Percentiles rank a stretch among this genome's conserved stretches.
Evolutionary conservation across 2,797 vertebrate genomes (phyloP).

Genomic region (Chloroceryle inda): DNA sequence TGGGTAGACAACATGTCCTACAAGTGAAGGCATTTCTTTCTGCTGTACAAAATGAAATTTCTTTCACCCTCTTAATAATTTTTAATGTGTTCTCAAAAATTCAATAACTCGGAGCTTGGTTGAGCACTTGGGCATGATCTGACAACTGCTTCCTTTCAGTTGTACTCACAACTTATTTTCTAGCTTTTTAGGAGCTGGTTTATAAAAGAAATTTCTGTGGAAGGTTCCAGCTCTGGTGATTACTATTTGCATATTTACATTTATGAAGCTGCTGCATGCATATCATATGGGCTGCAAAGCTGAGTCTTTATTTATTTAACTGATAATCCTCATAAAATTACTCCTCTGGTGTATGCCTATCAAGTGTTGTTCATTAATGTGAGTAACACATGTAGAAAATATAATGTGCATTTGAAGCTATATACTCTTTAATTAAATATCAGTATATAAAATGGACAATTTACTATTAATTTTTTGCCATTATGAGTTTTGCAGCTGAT

Average conservation of each 20-base stretch:
- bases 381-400: conserved; percentile 43
- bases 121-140: background rate
- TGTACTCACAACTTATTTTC: background rate
- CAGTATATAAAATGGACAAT: conserved; percentile 70
- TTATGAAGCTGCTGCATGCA: background rate
- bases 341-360: background rate
- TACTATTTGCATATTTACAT: background rate
- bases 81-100: background rate
- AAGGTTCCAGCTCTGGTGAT: background rate
- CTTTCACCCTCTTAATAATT: background rate
- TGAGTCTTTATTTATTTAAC: conserved; percentile 36
- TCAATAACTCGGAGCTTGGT: background rate
- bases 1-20: background rate
- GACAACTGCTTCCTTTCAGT: background rate
- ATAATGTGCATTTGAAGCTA: conserved; percentile 51
- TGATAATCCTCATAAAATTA: background rate
- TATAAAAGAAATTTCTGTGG: background rate
- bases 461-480: conserved; percentile 72
- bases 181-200: background rate
- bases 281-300: background rate
- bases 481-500: conserved; percentile 75
- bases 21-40: background rate
- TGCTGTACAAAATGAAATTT: background rate
- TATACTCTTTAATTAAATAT: conserved; percentile 80
- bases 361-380: conserved; percentile 8